These are phyloP conservation scores for Pipa parva DNA, from an alignment of 2,113 vertebrate genomes.

Conservation along the genomic window DNA sequence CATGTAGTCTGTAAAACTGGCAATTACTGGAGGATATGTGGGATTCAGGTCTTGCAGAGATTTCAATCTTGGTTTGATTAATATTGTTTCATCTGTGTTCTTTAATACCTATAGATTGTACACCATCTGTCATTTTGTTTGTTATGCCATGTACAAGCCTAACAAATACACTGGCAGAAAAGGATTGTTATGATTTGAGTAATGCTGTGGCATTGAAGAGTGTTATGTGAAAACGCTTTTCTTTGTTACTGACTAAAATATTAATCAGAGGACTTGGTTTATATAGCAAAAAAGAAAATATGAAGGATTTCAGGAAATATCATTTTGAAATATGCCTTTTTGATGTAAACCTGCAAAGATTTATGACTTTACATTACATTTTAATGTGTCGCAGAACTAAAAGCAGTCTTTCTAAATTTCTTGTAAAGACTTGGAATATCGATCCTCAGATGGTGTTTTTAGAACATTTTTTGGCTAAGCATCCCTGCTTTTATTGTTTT, in stretches of 20 bases:
- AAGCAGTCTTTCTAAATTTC: background rate
- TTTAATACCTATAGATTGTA: background rate
- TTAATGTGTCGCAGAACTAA: background rate
- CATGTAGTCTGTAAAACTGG: background rate
- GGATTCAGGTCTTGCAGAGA: background rate
- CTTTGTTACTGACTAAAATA: background rate
- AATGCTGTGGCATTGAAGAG: background rate
- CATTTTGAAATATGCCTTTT: background rate
- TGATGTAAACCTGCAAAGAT: background rate
- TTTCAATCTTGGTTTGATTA: background rate
- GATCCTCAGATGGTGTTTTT: background rate
- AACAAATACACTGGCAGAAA: background rate
- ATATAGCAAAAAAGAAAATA: background rate
- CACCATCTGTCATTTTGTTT: background rate
- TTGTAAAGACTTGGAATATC: background rate
- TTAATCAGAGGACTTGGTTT: background rate
- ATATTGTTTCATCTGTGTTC: background rate
- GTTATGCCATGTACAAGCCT: background rate
- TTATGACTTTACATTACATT: background rate
- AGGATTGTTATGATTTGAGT: background rate
- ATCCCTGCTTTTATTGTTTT: background rate
- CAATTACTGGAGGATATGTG: background rate
- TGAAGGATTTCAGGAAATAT: background rate
- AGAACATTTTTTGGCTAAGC: background rate
- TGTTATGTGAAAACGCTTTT: background rate